Evolutionary conservation across 2,888 invertebrate species (phyloP), one percentile per base, ranked within the genome.

Genomic region (Caenorhabditis uteleia): DNA sequence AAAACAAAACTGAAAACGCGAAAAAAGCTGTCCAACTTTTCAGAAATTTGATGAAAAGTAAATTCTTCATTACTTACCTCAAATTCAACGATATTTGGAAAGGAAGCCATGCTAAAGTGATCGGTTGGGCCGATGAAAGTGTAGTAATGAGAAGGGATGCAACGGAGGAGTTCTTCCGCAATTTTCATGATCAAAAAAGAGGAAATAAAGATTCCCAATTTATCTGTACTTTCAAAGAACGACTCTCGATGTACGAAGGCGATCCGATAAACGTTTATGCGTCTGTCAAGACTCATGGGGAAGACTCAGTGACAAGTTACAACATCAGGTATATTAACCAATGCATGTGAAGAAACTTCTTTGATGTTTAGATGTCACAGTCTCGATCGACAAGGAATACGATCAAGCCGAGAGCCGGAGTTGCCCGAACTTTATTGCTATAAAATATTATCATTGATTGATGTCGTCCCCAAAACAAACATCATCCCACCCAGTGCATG

Each of bases 181-280:
- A 21, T 40, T 29, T 49, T n/a, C 49, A 49, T 39, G 49, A 49
- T 40, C 40, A 20, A 39, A 49, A 29, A 7, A 49, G 49, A 29
- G 49, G 49, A 51, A 43, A 21, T 23, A n/a, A 51, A 42, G 33
- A 51, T 23, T 51, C 43, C 43, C 8, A 42, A 14, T 51, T 51
- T 16, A 31, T 29, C 29, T 49, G 49, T 25, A 6, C 42, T 23
- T 51, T 51, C 39, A 43, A 51, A 51, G 29, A 45, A 25, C 26
- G 18, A 39, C 39, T 27, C 21, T 14, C 26, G n/a, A 39, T 39
- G 20, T 49, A 39, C 38, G 39, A 23, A 39, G 49, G 49, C 39
- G 16, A 27, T 8, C 27, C 39, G 10, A 39, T 39, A 6, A 49
- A 26, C n/a, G 25, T 27, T n/a, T 16, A 26, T 14, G 38, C 49